phyloP scores from a whole-genome alignment of 2,888 invertebrate species.

The Tryphoninae sp. region DNA sequence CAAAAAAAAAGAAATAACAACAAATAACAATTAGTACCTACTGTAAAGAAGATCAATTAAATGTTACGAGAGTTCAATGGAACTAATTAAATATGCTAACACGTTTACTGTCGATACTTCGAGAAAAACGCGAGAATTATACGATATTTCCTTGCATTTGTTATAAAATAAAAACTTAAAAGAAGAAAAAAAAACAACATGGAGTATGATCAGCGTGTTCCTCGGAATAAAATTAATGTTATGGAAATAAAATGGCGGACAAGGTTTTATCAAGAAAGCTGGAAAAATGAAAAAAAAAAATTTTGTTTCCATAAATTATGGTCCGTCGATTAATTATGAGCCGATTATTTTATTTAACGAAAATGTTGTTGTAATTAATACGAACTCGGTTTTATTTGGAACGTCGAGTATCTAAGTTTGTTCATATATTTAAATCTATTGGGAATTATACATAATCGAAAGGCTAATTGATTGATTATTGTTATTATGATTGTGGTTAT shows the following conservation, averaged over 20 bases:
- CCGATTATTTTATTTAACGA: neutral
- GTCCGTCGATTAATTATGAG: neutral
- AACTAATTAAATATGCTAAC: slow-evolving; percentile 53
- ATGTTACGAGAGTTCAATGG: slow-evolving; percentile 61
- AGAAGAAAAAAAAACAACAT: neutral
- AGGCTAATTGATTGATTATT: too few relatives aligned
- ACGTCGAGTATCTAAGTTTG: too few relatives aligned
- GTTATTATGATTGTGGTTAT: neutral
- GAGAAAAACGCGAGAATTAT: slow-evolving; percentile 53
- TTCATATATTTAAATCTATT: too few relatives aligned
- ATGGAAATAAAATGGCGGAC: slow-evolving; percentile 63
- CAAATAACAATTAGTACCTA: slow-evolving; percentile 62
- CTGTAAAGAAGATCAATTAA: slow-evolving; percentile 63
- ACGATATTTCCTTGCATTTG: slow-evolving; percentile 62
- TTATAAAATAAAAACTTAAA: slow-evolving; percentile 51
- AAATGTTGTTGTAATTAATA: neutral
- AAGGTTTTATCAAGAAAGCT: slow-evolving; percentile 52
- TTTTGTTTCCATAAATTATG: neutral
- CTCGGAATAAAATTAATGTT: slow-evolving; percentile 67
- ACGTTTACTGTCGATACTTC: slow-evolving; percentile 63
- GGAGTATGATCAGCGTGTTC: slow-evolving; percentile 60
- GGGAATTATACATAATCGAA: too few relatives aligned
- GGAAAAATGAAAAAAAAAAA: neutral
- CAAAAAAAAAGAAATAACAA: neutral
- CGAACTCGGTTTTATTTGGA: too few relatives aligned